phyloP scores from a whole-genome alignment of 2,113 vertebrate genomes.

The Phrynocephalus versicolor region DNA sequence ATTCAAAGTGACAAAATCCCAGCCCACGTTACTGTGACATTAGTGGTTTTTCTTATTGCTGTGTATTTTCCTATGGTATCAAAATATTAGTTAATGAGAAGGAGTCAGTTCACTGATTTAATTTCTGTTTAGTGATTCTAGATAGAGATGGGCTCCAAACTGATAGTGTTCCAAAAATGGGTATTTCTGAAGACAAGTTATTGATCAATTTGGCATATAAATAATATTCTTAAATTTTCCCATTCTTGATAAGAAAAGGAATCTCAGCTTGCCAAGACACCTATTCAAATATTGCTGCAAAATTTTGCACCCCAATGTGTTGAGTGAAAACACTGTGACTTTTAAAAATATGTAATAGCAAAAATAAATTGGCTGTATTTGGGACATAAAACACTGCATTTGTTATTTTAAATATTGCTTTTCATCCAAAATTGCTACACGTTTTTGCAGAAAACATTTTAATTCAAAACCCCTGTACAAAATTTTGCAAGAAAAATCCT shows the following conservation, averaged over 20 bases:
- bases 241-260: not conserved
- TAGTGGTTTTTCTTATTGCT: no score
- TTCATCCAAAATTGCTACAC: no score
- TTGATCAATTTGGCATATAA: not conserved
- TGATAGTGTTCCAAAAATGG: not conserved
- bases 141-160: not conserved
- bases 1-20: slow-evolving; percentile 9
- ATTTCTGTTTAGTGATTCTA: not conserved
- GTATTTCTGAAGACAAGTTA: not conserved
- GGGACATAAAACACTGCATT: no score
- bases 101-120: not conserved
- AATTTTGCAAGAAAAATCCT: no score
- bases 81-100: not conserved
- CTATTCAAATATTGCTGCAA: no score
- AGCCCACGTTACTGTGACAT: not conserved
- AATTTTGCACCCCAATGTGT: no score
- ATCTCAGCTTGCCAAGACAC: not conserved
- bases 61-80: not conserved
- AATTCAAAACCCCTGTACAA: no score
- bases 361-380: no score
- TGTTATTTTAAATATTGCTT: no score
- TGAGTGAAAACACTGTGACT: no score
- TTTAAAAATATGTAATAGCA: not conserved
- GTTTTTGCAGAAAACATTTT: no score
- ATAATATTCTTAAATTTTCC: not conserved